phyloP scores from a whole-genome alignment of 2,113 vertebrate species.

The Oncorhynchus mykiss region DNA sequence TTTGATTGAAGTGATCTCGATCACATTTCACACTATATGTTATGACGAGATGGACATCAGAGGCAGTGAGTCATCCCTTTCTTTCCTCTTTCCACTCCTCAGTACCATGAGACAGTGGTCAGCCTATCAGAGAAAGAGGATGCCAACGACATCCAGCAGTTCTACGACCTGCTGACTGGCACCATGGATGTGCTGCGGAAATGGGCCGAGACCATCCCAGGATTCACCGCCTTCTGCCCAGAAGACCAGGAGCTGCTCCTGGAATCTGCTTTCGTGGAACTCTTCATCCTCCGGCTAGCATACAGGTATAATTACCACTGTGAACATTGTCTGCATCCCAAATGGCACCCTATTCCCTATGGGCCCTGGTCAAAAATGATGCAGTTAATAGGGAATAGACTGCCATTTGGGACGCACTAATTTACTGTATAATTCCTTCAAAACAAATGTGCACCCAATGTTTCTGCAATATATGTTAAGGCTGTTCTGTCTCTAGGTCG shows the following conservation, averaged over 20 bases:
- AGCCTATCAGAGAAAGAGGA: conserved; percentile 85
- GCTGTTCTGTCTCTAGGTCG: conserved; percentile 72
- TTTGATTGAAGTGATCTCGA: not conserved
- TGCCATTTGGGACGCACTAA: too few relatives aligned
- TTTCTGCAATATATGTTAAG: not conserved
- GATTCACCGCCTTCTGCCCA: conserved; percentile 79
- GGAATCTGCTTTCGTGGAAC: conserved; percentile 90
- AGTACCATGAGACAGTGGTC: conserved; percentile 84
- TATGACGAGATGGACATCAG: not conserved
- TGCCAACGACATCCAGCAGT: conserved; percentile 84
- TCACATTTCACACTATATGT: not conserved
- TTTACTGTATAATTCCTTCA: too few relatives aligned
- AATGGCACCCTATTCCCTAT: too few relatives aligned
- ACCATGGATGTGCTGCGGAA: conserved; percentile 88
- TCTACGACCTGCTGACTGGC: conserved; percentile 86
- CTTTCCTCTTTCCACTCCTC: conserved; percentile 1
- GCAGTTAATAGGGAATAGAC: not conserved
- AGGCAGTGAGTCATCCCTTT: not conserved
- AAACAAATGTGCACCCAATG: conserved; percentile 2
- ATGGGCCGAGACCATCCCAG: conserved; percentile 90
- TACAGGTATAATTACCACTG: conserved; percentile 76
- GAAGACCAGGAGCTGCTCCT: conserved; percentile 90
- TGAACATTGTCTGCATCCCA: too few relatives aligned
- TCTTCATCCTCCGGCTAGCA: conserved; percentile 90
- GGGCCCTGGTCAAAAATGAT: too few relatives aligned